Base-by-base conservation (phyloP, 2,113 vertebrate genomes). In the Phyllostomus hastatus region DNA sequence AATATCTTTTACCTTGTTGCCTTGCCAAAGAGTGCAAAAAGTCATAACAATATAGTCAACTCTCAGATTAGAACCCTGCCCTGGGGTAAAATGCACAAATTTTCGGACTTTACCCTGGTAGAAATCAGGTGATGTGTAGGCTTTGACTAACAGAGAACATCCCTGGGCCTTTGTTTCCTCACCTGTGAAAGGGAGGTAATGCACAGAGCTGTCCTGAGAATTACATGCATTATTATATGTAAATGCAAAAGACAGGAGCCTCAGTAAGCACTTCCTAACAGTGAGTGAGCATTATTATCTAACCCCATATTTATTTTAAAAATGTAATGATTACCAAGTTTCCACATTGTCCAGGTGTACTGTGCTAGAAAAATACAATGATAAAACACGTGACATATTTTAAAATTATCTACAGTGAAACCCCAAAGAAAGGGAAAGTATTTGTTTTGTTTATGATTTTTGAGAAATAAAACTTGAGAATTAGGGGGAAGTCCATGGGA, bases 401-500 rank as follows among this genome's bases (percentile, higher is more conserved):
- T 83, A 81, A 52, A 91, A 85, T 88, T 75, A 75, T 48, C 26
- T 76, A 88, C 17, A 76, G 5, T 76, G 57, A 94, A 89, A 96
- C 5, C 10, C 9, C 52, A 95, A 41, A 57, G 43, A 79, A 91
- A 80, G 38, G 38, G 24, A 90, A 59, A 66, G 7, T 31, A 92
- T 83, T 66, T 83, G 35, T 50, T 80, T 86, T 57, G 4, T 48
- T 90, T 82, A 66, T 43, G 6, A 52, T 64, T 91, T 46, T 19
- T 10, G 9, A 88, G 26, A 75, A 69, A 80, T 61, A 72, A 64
- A 69, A 20, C 31, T 22, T 88, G 72, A 87, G 46, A 50, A 90
- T 26, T 72, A 70, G 38, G 38, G 12, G 38, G 33, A 78, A 38
- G 3, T 31, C 38, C 28, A 83, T 33, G 9, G 81, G 5, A n/a